Conservation (phyloP, 2,888 invertebrate genomes). For the Parapristionchus giblindavisi region DNA sequence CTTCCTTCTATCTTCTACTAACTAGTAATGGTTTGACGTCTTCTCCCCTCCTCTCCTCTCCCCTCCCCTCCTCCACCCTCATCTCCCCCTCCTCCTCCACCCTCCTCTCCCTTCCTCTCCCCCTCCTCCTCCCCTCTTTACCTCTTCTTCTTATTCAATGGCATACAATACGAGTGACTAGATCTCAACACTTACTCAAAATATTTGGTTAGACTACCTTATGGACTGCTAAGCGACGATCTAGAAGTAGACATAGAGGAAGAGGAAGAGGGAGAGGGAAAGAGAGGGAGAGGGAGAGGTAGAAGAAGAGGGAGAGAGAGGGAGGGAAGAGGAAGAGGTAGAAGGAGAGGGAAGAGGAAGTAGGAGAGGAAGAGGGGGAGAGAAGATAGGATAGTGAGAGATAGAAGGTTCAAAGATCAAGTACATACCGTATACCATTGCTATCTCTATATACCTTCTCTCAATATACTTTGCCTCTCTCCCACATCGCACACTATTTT, state of each 20-base stretch:
- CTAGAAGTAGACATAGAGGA: background rate
- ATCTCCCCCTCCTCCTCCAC: constrained; percentile 5
- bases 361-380: background rate
- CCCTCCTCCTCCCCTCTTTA: constrained; percentile 3
- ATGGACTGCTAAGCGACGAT: background rate
- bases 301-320: background rate
- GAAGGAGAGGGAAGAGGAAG: background rate
- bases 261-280: background rate
- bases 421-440: constrained; percentile 9
- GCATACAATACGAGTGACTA: constrained; percentile 13
- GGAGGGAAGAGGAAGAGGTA: background rate
- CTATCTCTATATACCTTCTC: background rate
- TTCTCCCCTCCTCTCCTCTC: background rate
- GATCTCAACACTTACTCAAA: constrained; percentile 1
- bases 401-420: constrained; percentile 26
- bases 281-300: background rate
- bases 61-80: background rate
- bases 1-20: no score
- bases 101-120: no score
- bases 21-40: no score
- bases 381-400: no score
- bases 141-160: background rate
- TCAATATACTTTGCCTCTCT: constrained; percentile 8
- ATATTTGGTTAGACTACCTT: constrained; percentile 36
- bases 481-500: background rate